phyloP scores from a whole-genome alignment of 2,797 vertebrate species.

The Hylomyscus alleni region DNA sequence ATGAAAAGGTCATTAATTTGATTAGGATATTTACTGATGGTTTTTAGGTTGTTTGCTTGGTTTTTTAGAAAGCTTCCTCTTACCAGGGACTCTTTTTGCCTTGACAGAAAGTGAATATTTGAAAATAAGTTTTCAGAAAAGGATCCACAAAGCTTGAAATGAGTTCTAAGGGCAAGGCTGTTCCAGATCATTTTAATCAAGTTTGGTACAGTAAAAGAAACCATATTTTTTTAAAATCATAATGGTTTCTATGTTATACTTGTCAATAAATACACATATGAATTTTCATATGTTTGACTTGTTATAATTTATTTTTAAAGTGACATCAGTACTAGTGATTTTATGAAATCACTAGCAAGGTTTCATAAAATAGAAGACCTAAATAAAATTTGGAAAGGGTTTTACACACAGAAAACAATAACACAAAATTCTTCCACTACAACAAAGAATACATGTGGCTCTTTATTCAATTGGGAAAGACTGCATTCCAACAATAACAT shows the following conservation, averaged over 20 bases:
- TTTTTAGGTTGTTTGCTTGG: not conserved
- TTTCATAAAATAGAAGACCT: not conserved
- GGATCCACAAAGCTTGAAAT: not conserved
- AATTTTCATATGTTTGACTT: not conserved
- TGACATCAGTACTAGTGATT: too few relatives aligned
- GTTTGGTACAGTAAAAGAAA: not conserved
- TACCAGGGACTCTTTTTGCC: not conserved
- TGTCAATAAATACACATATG: not conserved
- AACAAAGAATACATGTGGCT: too few relatives aligned
- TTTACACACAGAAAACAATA: not conserved
- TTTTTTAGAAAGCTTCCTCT: not conserved
- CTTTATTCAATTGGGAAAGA: not conserved
- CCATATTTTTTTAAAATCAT: too few relatives aligned
- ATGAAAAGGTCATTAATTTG: not conserved
- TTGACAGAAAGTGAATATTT: not conserved
- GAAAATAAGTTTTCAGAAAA: not conserved
- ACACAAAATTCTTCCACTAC: not conserved
- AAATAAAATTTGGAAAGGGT: not conserved
- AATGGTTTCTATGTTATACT: not conserved
- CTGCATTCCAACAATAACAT: not conserved
- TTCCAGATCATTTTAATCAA: not conserved
- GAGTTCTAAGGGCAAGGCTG: not conserved
- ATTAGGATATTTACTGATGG: not conserved
- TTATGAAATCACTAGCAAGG: not conserved
- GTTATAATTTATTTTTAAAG: not conserved